phyloP scores from a whole-genome alignment of 1,140 invertebrate species.

The Melanaphis sacchari region DNA sequence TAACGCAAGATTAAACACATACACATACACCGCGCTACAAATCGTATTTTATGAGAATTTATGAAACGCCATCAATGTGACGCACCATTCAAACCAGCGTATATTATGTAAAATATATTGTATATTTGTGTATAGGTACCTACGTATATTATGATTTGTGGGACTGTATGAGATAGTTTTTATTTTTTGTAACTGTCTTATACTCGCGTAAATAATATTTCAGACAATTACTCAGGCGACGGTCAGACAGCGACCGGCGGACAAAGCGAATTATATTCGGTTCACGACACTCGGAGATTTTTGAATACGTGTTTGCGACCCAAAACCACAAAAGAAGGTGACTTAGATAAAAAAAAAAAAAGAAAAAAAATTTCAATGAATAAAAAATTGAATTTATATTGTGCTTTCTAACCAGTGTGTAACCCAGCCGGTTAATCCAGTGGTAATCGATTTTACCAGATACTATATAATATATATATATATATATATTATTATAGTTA shows the following conservation, averaged over 20 bases:
- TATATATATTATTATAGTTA: not conserved
- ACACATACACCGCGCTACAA: not conserved
- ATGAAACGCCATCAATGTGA: not conserved
- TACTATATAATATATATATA: not conserved
- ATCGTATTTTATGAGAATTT: not conserved
- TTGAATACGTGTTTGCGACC: not conserved
- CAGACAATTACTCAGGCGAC: not conserved
- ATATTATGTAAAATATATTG: not conserved
- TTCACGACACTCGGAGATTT: not conserved
- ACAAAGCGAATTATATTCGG: not conserved
- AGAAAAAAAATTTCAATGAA: not conserved
- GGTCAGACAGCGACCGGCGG: not conserved
- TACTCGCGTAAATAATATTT: not conserved
- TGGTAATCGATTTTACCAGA: not conserved
- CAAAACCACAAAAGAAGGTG: not conserved
- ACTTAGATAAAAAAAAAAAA: not conserved
- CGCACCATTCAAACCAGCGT: not conserved
- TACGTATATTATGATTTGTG: not conserved
- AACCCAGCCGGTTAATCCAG: too few relatives aligned
- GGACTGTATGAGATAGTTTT: not conserved
- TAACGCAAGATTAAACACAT: constrained; percentile 46
- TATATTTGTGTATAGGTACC: too few relatives aligned
- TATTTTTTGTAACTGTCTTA: not conserved
- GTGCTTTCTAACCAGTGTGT: not conserved
- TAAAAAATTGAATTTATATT: not conserved